A percentile compares a stretch with the other conserved stretches of the same genome.
Conservation (phyloP, 2,113 vertebrate species). For the Neopipo cinnamomea region DNA sequence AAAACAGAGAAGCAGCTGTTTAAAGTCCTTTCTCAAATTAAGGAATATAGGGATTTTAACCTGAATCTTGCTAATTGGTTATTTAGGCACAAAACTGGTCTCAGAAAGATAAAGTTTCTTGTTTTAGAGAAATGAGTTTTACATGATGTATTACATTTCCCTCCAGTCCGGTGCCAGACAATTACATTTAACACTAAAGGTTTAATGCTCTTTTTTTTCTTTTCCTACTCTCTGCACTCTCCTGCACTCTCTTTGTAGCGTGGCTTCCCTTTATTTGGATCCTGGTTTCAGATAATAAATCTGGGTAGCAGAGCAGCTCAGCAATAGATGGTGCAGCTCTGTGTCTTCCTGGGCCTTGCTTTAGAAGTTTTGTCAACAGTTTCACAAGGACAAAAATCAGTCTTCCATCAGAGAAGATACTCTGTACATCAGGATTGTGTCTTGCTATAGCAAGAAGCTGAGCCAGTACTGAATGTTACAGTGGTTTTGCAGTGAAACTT, state of each 20-base stretch:
- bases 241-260: neutral
- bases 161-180: neutral
- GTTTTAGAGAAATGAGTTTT: neutral
- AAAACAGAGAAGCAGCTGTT: neutral
- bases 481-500: conserved; percentile 7
- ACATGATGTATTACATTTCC: neutral
- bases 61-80: neutral
- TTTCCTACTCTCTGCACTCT: neutral
- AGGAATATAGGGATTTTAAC: neutral
- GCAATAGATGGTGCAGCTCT: neutral
- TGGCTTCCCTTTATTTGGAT: neutral
- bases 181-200: neutral
- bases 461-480: neutral
- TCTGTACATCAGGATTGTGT: neutral
- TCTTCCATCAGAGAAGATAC: neutral
- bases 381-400: neutral
- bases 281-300: neutral
- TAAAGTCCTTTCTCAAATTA: neutral
- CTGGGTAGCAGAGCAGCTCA: neutral
- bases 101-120: neutral
- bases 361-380: neutral
- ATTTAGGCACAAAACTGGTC: neutral
- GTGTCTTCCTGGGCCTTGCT: neutral
- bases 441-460: neutral
- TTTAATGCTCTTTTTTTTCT: rapidly evolving